A percentile compares a stretch with the other conserved stretches of the same genome.
Conservation (phyloP, 2,797 vertebrate species). For the Pygocentrus nattereri region DNA sequence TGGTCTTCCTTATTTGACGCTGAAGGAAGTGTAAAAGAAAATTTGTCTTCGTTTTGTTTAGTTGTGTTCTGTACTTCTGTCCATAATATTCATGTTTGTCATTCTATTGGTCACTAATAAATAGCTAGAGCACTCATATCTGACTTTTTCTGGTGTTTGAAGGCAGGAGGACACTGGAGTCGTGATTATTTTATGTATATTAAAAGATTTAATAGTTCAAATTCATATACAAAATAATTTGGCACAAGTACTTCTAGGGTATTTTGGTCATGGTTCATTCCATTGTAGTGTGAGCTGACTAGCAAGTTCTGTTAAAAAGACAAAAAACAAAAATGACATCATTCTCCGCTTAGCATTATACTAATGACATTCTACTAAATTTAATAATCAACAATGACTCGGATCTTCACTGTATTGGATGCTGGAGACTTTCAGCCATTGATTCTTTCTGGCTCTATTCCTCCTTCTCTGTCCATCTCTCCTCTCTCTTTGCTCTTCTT, state of each 20-base stretch:
- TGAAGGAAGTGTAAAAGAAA: background rate
- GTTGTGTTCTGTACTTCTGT: background rate
- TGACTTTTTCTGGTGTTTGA: background rate
- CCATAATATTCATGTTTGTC: background rate
- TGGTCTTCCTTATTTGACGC: slow-evolving; percentile 72
- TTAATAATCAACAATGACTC: background rate
- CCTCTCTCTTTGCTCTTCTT: slow-evolving; percentile 68
- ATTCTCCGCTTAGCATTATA: background rate
- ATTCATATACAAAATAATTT: background rate
- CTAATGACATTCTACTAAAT: background rate
- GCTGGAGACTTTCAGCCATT: slow-evolving; percentile 33
- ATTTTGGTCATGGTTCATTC: too few relatives aligned
- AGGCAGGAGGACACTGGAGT: background rate
- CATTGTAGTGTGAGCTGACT: background rate
- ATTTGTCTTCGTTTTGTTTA: background rate
- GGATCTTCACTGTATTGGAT: background rate
- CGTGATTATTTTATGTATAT: background rate
- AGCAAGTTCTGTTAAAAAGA: background rate
- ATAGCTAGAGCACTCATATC: slow-evolving; percentile 1
- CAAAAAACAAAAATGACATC: background rate
- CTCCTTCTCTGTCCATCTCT: background rate
- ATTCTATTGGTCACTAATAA: slow-evolving; percentile 4
- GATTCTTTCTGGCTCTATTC: slow-evolving; percentile 60
- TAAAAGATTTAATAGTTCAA: background rate
- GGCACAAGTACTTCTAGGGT: background rate